Evolutionary conservation across 2,113 vertebrate species (phyloP), one percentile per base, ranked within the genome.

Genomic region (Rostratula benghalensis): DNA sequence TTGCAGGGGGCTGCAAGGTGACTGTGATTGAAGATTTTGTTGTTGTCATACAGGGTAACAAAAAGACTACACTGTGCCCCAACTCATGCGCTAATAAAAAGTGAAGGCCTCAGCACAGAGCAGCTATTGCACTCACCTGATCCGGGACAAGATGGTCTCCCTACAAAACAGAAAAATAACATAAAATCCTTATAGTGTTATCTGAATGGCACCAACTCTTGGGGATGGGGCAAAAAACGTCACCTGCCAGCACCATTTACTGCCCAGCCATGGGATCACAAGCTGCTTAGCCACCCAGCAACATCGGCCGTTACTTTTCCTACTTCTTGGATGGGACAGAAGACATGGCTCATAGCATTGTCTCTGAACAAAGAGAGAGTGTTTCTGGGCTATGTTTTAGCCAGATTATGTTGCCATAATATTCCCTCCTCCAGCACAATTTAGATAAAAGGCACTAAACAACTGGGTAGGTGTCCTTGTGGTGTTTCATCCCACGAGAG

Each of bases 101-200:
- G 33, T 45, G 5, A 22, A 73, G 27, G 25, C 6, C 4, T 20
- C 27, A 70, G 57, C 35, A 83, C 2, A 43, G 51, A 88, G 18
- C 16, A 79, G 54, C 22, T 54, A 5, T 81, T 95, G 59, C 48
- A 96, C 93, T 94, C 43, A 96, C 96, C 95, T 83, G 68, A 92
- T 90, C 9, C 1, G 39, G 46, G 86, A 92, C 39, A 86, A 56
- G 90, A 95, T 2, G 43, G 0, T 77, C 71, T 96, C 83, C 92
- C 95, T 96, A 39, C 15, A 87, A 73, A 90, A 61, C 10, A 3
- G 14, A 45, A 67, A 92, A 25, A 63, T 27, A 45, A 54, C 23
- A 59, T 4, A 64, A 30, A 20, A 63, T 59, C 43, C 8, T 95
- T 90, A 74, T 2, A 39, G 21, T 30, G 27, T n/a, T 92, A 31